Evolutionary conservation across 2,797 vertebrate species (phyloP), one percentile per base, ranked within the genome.

Genomic region (Notoglanidium macrostoma): DNA sequence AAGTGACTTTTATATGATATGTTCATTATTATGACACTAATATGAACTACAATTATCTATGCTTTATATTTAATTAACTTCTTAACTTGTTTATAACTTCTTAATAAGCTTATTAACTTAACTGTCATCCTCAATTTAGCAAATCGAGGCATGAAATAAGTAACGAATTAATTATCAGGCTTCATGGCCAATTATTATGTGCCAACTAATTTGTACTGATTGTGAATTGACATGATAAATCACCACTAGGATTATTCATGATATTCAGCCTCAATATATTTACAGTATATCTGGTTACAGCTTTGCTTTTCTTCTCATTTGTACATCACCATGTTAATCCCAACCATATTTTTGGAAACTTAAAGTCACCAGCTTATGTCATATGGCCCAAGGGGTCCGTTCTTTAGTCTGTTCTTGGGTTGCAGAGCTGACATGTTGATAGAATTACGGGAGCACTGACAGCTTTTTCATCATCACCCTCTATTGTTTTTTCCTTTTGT

Each of bases 391-490:
- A 2, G 51, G 51, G 76, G 51, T 5, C 51, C 51, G 55, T 78
- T 78, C 76, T n/a, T 78, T 29, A 78, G 76, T 78, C 54, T 78
- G 76, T 55, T 78, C 51, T 57, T 7, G 32, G 49, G 14, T 29
- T 76, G 46, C 46, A 76, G 46, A 76, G n/a, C 73, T 55, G 74
- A 55, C 51, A 77, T 78, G 51, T 77, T 54, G 26, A 19, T 32
- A 55, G 29, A 55, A 26, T 55, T 78, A 32, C 4, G 17, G 55
- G n/a, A 32, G 12, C 74, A 55, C 15, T 21, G 15, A 32, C 29
- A 55, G 29, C 74, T 55, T 55, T 77, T 78, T 78, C 9, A 19
- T n/a, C 26, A 26, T 76, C 29, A 78, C n/a, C 29, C n/a, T 49
- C 3, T 55, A 2, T 54, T 49, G 49, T 55, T 55, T 55, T 77